Evolutionary conservation across 1,140 invertebrate species (phyloP), one percentile per base, ranked within the genome.

Genomic region (Psilanteris sp.): DNA sequence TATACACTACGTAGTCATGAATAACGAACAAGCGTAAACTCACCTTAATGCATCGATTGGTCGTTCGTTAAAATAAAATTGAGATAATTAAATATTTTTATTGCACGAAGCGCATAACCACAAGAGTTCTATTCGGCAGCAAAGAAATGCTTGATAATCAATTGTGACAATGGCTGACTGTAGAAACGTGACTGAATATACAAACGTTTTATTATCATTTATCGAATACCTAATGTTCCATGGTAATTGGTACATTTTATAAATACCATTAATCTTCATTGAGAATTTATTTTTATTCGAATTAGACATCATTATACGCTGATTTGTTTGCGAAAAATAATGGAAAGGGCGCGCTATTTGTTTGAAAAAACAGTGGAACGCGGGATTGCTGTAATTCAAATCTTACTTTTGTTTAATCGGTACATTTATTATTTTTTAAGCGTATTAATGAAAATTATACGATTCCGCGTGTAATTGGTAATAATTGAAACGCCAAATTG

Each of bases 1-100:
- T 75, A 61, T 67, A 76, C 64, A 46, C 46, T 41, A 62, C 43
- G 52, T 43, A 55, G 59, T 77, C 72, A 48, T 71, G 52, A 71
- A 77, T 67, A 71, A 71, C 59, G 66, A 66, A 77, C 72, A 59
- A 75, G 37, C 54, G 57, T 41, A 62, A 68, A 68, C 55, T 41
- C 55, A 52, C 48, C 64, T 67, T 68, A 44, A 55, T 41, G 72
- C 62, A 62, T 57, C 55, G 72, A 75, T 68, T 67, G 54, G 44
- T 20, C 18, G 32, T 59, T 67, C 44, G 27, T 61, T 43, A 39
- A 66, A 61, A 66, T 67, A 59, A 74, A 59, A 66, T 67, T 74
- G 27, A 14, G 54, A 52, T 74, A 66, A 74, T 66, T 66, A 66
- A 73, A 50, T 73, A 59, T 73, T 64, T 66, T 66, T 59, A 50